Evolutionary conservation across 2,797 vertebrate species (phyloP).

Genomic region (Astyanax mexicanus): DNA sequence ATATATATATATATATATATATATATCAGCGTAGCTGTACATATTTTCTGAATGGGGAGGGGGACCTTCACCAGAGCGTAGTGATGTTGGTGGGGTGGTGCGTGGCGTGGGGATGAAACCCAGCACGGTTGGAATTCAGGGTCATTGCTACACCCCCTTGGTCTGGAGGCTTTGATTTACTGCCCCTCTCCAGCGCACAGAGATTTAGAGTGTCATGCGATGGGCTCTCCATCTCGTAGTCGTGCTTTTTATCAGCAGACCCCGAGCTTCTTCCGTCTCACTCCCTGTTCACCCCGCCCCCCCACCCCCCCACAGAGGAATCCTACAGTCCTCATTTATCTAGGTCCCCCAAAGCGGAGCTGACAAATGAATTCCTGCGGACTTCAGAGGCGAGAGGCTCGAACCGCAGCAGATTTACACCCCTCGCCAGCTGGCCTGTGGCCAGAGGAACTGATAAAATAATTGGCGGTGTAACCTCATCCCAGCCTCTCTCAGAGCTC

Average conservation of each 20-base stretch:
- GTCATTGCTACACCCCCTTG: conserved; percentile 25
- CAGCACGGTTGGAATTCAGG: conserved; percentile 43
- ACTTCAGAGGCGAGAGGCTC: conserved; percentile 60
- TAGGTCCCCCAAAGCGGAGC: conserved; percentile 57
- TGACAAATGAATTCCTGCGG: conserved; percentile 61
- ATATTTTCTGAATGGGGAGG: too few relatives aligned
- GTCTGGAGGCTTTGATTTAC: conserved; percentile 44
- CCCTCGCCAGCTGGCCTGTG: conserved; percentile 61
- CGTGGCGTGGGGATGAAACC: neutral
- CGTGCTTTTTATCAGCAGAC: conserved; percentile 37
- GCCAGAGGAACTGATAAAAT: conserved; percentile 70
- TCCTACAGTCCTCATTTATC: conserved; percentile 56
- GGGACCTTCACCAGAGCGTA: too few relatives aligned
- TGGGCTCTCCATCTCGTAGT: conserved; percentile 54
- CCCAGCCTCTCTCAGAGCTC: conserved; percentile 55
- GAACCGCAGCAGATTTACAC: conserved; percentile 63
- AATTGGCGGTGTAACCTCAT: conserved; percentile 70
- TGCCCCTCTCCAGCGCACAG: conserved; percentile 16
- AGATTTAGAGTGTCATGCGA: conserved; percentile 57
- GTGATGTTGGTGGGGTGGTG: neutral
- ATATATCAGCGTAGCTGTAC: too few relatives aligned
- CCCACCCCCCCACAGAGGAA: conserved; percentile 17
- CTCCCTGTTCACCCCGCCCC: too few relatives aligned
- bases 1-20: too few relatives aligned
- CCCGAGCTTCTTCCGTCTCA: conserved; percentile 58